Conservation (phyloP, 2,888 invertebrate genomes). For the Brachynemurus nebulosus region DNA sequence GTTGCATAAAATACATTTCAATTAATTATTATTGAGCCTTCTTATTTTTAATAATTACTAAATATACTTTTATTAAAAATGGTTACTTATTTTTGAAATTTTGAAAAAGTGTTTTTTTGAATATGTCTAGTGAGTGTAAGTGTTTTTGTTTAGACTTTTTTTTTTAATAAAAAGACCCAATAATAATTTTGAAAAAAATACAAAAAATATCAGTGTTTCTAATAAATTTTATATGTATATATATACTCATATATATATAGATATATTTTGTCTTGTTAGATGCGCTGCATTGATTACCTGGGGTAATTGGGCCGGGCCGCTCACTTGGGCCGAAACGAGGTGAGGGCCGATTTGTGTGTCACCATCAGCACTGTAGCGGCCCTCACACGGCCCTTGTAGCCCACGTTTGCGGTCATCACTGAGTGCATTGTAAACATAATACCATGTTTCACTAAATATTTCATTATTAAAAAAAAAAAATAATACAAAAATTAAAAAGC, state of each 20-base stretch:
- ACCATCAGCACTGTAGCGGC: conserved; percentile 7
- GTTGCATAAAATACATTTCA: no score
- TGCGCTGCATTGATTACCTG: conserved; percentile 4
- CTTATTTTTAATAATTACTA: no score
- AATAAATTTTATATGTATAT: no score
- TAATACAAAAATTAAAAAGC: neutral
- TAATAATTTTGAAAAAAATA: no score
- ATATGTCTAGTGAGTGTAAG: no score
- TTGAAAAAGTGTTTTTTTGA: no score
- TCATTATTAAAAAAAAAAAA: neutral
- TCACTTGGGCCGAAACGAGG: conserved; percentile 3
- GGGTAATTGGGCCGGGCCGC: neutral
- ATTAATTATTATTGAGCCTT: no score
- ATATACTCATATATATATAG: no score
- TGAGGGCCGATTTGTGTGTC: conserved; percentile 7
- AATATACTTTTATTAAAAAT: no score
- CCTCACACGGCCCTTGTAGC: conserved; percentile 4
- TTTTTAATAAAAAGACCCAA: no score
- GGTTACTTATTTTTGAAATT: no score
- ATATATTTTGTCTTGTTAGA: neutral
- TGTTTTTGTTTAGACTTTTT: no score
- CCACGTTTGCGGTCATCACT: conserved; percentile 24
- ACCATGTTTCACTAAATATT: conserved; percentile 8
- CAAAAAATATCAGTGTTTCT: neutral
- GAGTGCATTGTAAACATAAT: conserved; percentile 30